A percentile compares a stretch with the other conserved stretches of the same genome.
Evolutionary conservation across 1,140 invertebrate genomes (phyloP).

Genomic region (Drosophila littoralis): DNA sequence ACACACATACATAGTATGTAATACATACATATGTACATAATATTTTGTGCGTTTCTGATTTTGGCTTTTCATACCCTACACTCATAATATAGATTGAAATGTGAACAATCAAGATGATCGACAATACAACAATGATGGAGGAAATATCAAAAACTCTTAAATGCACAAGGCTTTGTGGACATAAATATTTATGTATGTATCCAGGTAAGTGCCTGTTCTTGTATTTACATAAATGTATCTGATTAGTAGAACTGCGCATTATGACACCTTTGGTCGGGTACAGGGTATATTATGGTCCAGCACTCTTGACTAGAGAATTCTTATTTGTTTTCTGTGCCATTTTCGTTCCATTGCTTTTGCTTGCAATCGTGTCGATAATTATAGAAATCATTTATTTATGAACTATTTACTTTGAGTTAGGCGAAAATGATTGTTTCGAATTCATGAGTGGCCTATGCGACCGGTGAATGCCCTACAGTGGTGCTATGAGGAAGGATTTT

Average conservation of each 20-base stretch:
- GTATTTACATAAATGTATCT: too few relatives aligned
- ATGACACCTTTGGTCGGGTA: neutral
- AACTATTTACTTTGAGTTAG: slow-evolving; percentile 70
- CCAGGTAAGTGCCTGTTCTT: too few relatives aligned
- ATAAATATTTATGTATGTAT: too few relatives aligned
- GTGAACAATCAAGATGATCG: neutral
- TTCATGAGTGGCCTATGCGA: neutral
- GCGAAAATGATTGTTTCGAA: slow-evolving; percentile 41
- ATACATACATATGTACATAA: neutral
- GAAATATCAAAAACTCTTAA: neutral
- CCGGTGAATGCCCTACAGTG: slow-evolving; percentile 4
- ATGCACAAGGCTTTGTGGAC: neutral
- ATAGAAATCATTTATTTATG: slow-evolving; percentile 69
- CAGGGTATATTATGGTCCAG: neutral
- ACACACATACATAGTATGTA: too few relatives aligned
- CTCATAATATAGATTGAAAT: neutral
- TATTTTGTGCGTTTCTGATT: neutral
- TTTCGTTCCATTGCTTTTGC: slow-evolving; percentile 3
- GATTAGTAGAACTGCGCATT: too few relatives aligned
- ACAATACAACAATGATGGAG: too few relatives aligned
- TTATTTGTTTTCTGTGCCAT: slow-evolving; percentile 11
- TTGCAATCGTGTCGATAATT: slow-evolving; percentile 57
- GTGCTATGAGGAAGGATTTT: neutral
- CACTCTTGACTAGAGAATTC: neutral
- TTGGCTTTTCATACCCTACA: neutral